phyloP scores from a whole-genome alignment of 2,888 invertebrate genomes.

The Diarsia brunnea region DNA sequence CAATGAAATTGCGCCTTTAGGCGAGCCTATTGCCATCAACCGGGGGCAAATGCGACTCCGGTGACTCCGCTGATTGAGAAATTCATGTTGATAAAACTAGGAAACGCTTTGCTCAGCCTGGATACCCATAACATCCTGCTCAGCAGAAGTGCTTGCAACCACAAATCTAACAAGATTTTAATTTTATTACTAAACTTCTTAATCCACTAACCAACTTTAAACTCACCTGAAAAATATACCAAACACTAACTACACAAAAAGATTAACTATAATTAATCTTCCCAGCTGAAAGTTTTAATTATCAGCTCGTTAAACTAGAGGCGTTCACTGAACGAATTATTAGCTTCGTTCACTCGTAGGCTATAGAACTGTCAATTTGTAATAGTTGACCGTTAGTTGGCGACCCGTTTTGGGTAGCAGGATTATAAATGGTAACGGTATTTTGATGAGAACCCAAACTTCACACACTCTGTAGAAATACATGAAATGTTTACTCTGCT shows the following conservation, averaged over 20 bases:
- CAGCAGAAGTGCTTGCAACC: neutral
- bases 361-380: slow-evolving; percentile 43
- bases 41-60: rapidly evolving
- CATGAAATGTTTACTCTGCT: neutral
- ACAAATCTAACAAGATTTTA: neutral
- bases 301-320: slow-evolving; percentile 46
- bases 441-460: slow-evolving; percentile 27
- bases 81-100: neutral
- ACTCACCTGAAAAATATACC: slow-evolving; percentile 27
- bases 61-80: neutral
- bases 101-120: neutral
- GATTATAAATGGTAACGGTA: slow-evolving; percentile 32
- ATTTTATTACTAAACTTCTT: neutral
- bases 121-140: too few relatives aligned
- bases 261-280: slow-evolving; percentile 45
- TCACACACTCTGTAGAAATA: neutral
- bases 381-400: slow-evolving; percentile 35
- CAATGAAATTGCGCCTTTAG: too few relatives aligned
- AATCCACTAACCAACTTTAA: slow-evolving; percentile 14
- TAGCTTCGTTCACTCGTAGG: slow-evolving; percentile 22
- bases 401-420: slow-evolving; percentile 22
- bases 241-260: slow-evolving; percentile 21
- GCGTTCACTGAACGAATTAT: slow-evolving; percentile 45
- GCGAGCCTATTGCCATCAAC: neutral
- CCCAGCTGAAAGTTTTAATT: slow-evolving; percentile 54